Evolutionary conservation across 2,888 invertebrate species (phyloP), one percentile per base, ranked within the genome.

Genomic region (Norana najaformis): DNA sequence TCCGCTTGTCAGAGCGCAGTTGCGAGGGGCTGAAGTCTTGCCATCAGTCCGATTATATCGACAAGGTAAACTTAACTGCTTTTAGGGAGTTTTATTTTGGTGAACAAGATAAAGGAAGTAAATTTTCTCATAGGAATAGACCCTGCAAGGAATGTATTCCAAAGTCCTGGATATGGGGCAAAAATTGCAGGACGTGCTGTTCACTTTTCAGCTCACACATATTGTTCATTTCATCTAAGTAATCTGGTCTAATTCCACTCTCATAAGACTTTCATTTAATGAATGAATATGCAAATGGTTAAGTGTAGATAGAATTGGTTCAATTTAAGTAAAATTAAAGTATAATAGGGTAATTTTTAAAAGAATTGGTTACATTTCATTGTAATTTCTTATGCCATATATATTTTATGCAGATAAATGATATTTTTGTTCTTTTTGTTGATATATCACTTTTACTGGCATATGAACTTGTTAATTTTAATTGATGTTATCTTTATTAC

Each of bases 11-110:
- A 96, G 98, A 92, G 92, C 93, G 83, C 95, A 94, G 97, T 96
- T 98, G 93, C 96, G 98, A 93, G 98, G 98, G 39, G 97, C 97
- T 93, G 98, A 98, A 96, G 96, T 98, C 90, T 95, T 98, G 92
- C 98, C 98, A 93, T 97, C 98, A 0, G 97, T 98, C 1, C 96
- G 98, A 36, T 95, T 98, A 91, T 97, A 98, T 96, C 97, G 98
- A 94, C 97, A 98, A 95, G 98, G 95, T 95, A 37, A 85, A 85
- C 23, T 20, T 35, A n/a, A 69, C n/a, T n/a, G 30, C 16, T 8
- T 69, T 69, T 69, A 69, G n/a, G n/a, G 30, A n/a, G 30, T 69
- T n/a, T 69, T 69, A 16, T 69, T 69, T 69, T n/a, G n/a, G 30
- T 69, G 69, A 69, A 11, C 0, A 69, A 30, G 69, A 69, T n/a